Evolutionary conservation across 2,888 invertebrate genomes (phyloP), one percentile per base, ranked within the genome.

Genomic region (Tryphoninae sp.): DNA sequence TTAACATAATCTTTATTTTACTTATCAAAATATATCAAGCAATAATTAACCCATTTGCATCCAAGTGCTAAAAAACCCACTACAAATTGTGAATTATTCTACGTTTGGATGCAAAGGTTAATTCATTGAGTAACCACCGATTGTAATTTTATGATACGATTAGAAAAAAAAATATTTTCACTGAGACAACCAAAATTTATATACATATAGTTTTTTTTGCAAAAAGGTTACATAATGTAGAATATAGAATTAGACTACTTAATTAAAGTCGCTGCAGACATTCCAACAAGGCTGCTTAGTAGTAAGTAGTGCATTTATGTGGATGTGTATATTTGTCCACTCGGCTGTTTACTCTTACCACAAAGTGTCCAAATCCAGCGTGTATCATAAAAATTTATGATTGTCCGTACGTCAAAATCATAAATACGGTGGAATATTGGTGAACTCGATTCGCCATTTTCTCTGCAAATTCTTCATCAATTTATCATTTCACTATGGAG

Each of bases 351-450:
- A 11, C 16, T 40, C 40, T 40, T 67, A 13, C 40, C 53, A 51
- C 16, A 74, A 62, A 61, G 26, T 58, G 42, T 23, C 40, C 2
- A 55, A 55, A 55, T 55, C 16, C 19, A 19, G 11, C 55, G n/a
- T 33, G 16, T 23, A 49, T 19, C 59, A 51, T 45, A n/a, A 65
- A 33, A 65, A 59, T 42, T 78, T 49, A 64, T 58, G 22, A 59
- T 84, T 82, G 86, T 67, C 86, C 87, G 68, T 91, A 91, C 11
- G 91, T 88, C 68, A 91, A 79, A 80, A 91, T 89, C 85, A 90
- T 82, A 83, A 91, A 90, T 68, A 89, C 81, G 2, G 90, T 89
- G 19, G 90, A 88, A 72, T 83, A 86, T 74, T 83, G 76, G 58
- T 85, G 80, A 64, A 13, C 19, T 33, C 58, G 68, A 51, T 40